These are phyloP conservation scores for Armadillidium nasatum DNA, from an alignment of 1,140 invertebrate genomes.

Conservation along the genomic window DNA sequence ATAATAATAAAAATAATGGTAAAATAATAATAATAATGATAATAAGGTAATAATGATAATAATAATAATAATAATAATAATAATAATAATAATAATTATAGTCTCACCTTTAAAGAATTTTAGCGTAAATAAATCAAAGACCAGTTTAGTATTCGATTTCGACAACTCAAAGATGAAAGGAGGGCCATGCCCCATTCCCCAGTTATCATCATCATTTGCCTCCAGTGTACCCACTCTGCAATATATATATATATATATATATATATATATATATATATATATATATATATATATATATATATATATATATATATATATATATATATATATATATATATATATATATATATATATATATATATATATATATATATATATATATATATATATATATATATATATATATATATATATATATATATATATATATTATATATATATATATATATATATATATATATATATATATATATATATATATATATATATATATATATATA, in stretches of 20 bases:
- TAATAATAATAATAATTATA: too few species aligned
- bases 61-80: too few species aligned
- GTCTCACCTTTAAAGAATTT: background rate
- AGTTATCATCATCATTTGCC: slow-evolving; percentile 25
- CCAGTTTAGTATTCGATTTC: background rate
- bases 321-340: slow-evolving; percentile 15
- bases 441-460: background rate
- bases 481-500: background rate
- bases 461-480: background rate
- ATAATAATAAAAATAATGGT: too few species aligned
- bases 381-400: slow-evolving; percentile 11
- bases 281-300: slow-evolving; percentile 6
- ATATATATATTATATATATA: slow-evolving; percentile 15
- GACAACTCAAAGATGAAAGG: background rate
- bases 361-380: slow-evolving; percentile 15
- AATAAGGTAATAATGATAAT: too few species aligned
- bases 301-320: background rate
- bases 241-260: background rate
- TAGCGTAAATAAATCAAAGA: background rate
- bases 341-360: slow-evolving; percentile 14
- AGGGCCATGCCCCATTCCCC: slow-evolving; percentile 27
- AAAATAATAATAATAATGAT: too few species aligned
- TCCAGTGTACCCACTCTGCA: background rate
- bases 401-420: slow-evolving; percentile 14
- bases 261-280: background rate